Percentiles rank a stretch among this genome's conserved stretches.
Conservation (phyloP, 2,888 invertebrate genomes). For the Pterobdella sp. region DNA sequence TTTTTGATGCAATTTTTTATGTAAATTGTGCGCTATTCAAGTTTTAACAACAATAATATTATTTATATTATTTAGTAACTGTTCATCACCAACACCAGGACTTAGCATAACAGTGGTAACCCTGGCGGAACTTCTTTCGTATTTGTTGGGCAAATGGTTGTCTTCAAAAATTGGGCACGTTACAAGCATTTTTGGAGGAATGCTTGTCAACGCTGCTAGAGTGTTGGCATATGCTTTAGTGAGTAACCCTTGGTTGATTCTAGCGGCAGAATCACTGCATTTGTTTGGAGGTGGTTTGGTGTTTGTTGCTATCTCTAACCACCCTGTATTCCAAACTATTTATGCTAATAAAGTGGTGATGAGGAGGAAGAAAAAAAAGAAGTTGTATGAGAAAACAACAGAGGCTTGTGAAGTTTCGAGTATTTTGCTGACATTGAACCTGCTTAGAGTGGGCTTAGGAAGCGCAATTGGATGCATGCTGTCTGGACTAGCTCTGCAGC, state of each 20-base stretch:
- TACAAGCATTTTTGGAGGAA: slow-evolving; percentile 16
- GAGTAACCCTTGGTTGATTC: slow-evolving; percentile 18
- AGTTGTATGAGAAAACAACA: neutral
- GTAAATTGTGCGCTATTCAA: neutral
- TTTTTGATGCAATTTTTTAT: no score
- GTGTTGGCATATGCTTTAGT: slow-evolving; percentile 26
- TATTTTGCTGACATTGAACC: slow-evolving; percentile 14
- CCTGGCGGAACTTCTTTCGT: slow-evolving; percentile 17
- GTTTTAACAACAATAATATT: neutral
- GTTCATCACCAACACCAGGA: no score
- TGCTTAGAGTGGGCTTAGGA: slow-evolving; percentile 25
- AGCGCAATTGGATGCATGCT: slow-evolving; percentile 25
- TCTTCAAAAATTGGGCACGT: slow-evolving; percentile 17
- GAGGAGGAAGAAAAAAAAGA: neutral
- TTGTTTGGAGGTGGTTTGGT: slow-evolving; percentile 23
- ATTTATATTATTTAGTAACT: neutral
- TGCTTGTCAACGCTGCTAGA: slow-evolving; percentile 18
- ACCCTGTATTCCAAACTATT: slow-evolving; percentile 20
- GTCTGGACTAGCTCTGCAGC: slow-evolving; percentile 11
- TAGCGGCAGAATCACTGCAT: slow-evolving; percentile 17
- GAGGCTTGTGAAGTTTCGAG: slow-evolving; percentile 16
- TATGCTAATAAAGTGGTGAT: neutral
- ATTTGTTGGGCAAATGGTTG: slow-evolving; percentile 22
- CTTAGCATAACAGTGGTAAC: slow-evolving; percentile 13
- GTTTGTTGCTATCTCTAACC: slow-evolving; percentile 3